Evolutionary conservation across 2,797 vertebrate species (phyloP), one percentile per base, ranked within the genome.

Genomic region (Chrysocyon brachyurus): DNA sequence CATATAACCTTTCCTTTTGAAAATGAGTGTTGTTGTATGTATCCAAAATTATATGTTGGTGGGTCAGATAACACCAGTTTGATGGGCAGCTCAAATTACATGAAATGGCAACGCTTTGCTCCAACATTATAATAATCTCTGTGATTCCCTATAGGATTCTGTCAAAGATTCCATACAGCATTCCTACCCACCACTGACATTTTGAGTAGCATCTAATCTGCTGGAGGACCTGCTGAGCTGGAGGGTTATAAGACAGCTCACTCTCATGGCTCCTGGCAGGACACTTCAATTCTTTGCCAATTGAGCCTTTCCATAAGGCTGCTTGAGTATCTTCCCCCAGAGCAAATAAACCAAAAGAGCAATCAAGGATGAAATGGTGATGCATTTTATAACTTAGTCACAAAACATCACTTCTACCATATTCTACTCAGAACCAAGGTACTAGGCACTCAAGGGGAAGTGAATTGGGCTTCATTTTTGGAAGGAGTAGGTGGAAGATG

Each of bases 381-480:
- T 22, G 11, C 28, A 73, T 33, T 91, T 89, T 36, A 68, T 24
- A 46, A 77, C 31, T 6, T 36, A 52, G 36, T 40, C 40, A 85
- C 8, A 73, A 19, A 91, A 17, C 6, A 64, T 83, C 36, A 78
- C 2, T 66, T 83, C 61, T 4, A 10, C 66, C 7, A 5, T 59
- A 28, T 15, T 91, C n/a, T 84, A 52, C 19, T 72, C 4, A 59
- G 21, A 64, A 84, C 14, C 16, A 72, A 83, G 70, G 24, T 36
- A 88, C 26, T 59, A 75, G 59, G 33, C 17, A 17, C 56, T 68
- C 16, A 77, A 49, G 2, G 7, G 6, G 9, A 75, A 22, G 12
- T 90, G 54, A 86, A 59, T 68, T 61, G 59, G 86, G n/a, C 11
- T 93, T 93, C 26, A 73, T 5, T 86, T 90, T 86, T 63, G 59